Percentiles rank a stretch among this genome's conserved stretches.
phyloP scores from a whole-genome alignment of 53 echinoderm and acorn worm species.

The Actinopyga echinites region DNA sequence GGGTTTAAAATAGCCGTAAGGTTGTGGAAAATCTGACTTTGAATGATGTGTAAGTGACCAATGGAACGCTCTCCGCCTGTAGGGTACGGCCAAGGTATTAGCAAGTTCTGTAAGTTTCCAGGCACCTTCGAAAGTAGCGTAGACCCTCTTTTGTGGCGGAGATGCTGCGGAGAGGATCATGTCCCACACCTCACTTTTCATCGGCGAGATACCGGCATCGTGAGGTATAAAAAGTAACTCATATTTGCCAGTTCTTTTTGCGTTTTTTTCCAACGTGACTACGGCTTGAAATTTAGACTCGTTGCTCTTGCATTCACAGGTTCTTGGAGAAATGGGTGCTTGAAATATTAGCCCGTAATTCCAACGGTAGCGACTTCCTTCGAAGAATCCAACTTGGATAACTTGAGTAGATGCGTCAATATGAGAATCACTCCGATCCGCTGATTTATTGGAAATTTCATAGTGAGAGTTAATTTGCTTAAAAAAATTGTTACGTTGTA shows the following conservation, averaged over 20 bases:
- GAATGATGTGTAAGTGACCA: slow-evolving; percentile 22
- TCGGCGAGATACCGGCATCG: background rate
- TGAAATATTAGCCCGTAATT: background rate
- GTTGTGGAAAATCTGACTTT: background rate
- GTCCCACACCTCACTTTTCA: background rate
- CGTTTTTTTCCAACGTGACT: background rate
- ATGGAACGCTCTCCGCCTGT: background rate
- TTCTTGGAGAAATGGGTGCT: background rate
- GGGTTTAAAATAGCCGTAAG: background rate
- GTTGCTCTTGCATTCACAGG: background rate
- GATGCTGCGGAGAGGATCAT: slow-evolving; percentile 1
- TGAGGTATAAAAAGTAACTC: background rate
- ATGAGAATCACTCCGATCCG: too few species aligned
- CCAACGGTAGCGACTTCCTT: background rate
- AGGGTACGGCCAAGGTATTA: background rate
- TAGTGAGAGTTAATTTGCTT: too few species aligned
- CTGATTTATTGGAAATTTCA: too few species aligned
- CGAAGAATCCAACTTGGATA: slow-evolving; percentile 12
- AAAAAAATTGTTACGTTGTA: too few species aligned
- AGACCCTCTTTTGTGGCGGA: background rate
- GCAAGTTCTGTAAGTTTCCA: background rate
- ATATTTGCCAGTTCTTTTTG: background rate
- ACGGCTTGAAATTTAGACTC: background rate
- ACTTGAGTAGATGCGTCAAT: background rate
- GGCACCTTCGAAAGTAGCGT: slow-evolving; percentile 16